Base-by-base conservation (phyloP, 2,113 vertebrate genomes). In the Zosterops lateralis region DNA sequence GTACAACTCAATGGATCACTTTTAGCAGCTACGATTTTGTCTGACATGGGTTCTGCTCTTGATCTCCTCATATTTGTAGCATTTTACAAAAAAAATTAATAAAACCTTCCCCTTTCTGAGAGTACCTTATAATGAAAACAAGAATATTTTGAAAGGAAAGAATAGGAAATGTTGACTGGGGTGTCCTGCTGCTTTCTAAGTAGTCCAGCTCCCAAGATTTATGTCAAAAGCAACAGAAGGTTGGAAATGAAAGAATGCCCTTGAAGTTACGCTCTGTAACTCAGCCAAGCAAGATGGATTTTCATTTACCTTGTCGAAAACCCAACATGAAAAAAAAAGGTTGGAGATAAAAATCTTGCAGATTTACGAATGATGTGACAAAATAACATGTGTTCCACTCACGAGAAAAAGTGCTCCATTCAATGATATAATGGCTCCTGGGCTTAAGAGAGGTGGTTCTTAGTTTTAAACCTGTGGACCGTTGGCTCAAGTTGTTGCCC, bases 111-210 rank as follows among this genome's bases (percentile, higher is more conserved):
- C 42, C 14, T 93, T 94, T 95, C 64, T 87, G 87, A 88, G 87
- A 91, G 67, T 57, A 32, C 60, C 87, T 91, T 89, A 70, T 93
- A 96, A 94, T 92, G 87, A 96, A 97, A 97, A 94, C 94, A 96
- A 93, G 94, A 93, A 91, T 96, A 96, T 96, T 96, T 96, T 95
- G 90, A 96, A 88, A 95, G n/a, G 78, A 95, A 94, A 96, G 68
- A 93, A 95, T 92, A 94, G 95, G 96, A 96, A 96, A 95, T 75
- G 75, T 95, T 97, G 93, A 95, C 79, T 88, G 72, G 74, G 20
- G 67, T 96, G 90, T 86, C 96, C 95, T 85, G 90, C 96, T 96
- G 94, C 87, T 97, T 96, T 95, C 88, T 96, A 96, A 97, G 96
- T 96, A 96, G 92, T 87, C 70, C 90, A 74, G 75, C 73, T 95